phyloP scores from a whole-genome alignment of 2,888 invertebrate species.

The Parascotia fuliginaria region DNA sequence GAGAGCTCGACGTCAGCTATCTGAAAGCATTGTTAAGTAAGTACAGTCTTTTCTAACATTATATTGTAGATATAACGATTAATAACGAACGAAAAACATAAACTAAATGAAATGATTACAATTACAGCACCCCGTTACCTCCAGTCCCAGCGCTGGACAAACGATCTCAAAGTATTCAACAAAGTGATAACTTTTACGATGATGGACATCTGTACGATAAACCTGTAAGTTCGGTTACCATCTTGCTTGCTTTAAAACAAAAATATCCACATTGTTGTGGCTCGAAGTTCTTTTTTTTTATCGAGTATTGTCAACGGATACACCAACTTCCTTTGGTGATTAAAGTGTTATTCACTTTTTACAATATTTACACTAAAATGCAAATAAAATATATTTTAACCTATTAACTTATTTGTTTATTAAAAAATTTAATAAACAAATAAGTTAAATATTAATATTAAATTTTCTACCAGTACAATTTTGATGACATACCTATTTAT shows the following conservation, averaged over 20 bases:
- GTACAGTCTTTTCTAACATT: slow-evolving; percentile 44
- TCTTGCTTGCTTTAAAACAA: neutral
- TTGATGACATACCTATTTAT: neutral
- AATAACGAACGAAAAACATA: no score
- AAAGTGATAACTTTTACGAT: slow-evolving; percentile 82
- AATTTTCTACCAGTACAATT: neutral
- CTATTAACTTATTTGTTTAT: no score
- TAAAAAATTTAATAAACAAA: no score
- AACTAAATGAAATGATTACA: neutral
- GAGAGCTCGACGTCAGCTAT: slow-evolving; percentile 88
- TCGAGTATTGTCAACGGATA: no score
- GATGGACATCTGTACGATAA: slow-evolving; percentile 91
- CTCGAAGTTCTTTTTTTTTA: no score
- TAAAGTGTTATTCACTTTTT: no score
- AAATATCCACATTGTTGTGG: no score
- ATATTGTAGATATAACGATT: neutral
- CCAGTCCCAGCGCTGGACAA: slow-evolving; percentile 91
- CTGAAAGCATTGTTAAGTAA: slow-evolving; percentile 93
- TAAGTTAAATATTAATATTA: no score
- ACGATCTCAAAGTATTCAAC: slow-evolving; percentile 84
- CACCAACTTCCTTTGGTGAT: no score
- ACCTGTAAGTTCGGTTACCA: slow-evolving; percentile 80
- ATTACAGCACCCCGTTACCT: slow-evolving; percentile 90
- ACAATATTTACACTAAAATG: no score
- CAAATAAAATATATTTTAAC: no score